These are phyloP conservation scores for Eudyptes chrysolophus DNA, from an alignment of 2,113 vertebrate genomes.

Conservation along the genomic window DNA sequence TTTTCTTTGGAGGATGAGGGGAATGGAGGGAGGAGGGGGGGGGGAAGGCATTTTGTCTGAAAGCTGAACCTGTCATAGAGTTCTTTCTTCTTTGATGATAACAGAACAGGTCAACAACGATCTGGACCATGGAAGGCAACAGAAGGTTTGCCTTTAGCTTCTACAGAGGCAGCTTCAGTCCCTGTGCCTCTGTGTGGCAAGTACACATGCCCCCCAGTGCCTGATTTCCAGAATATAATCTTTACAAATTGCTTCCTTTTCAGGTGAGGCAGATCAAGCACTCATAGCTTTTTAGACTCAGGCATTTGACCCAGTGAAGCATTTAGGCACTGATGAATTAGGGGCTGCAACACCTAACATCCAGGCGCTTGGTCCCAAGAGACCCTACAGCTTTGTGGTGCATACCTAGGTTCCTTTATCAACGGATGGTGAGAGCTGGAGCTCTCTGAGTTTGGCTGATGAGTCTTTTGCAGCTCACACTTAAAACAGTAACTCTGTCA, in stretches of 20 bases:
- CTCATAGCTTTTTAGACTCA: background rate
- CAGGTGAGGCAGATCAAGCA: background rate
- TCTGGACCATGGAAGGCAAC: background rate
- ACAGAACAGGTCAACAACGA: background rate
- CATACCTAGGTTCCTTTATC: background rate
- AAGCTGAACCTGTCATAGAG: background rate
- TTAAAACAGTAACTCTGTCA: background rate
- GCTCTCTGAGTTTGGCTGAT: background rate
- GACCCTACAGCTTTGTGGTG: background rate
- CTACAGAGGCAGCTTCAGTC: background rate
- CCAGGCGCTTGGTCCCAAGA: background rate
- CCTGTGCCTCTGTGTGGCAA: background rate
- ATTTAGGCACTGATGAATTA: background rate
- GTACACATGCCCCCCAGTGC: fast-evolving
- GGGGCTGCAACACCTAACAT: background rate
- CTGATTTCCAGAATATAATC: background rate
- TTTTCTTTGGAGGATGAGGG: background rate
- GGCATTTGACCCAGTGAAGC: fast-evolving
- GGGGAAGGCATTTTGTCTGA: background rate
- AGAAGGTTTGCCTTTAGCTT: background rate
- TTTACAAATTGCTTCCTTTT: background rate
- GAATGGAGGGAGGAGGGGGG: background rate
- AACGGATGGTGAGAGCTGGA: background rate
- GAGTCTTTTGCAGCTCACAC: background rate
- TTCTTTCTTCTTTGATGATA: background rate